Percentiles rank a stretch among this genome's conserved stretches.
Evolutionary conservation across 2,888 invertebrate genomes (phyloP).

Genomic region (Heliconius ethilla): DNA sequence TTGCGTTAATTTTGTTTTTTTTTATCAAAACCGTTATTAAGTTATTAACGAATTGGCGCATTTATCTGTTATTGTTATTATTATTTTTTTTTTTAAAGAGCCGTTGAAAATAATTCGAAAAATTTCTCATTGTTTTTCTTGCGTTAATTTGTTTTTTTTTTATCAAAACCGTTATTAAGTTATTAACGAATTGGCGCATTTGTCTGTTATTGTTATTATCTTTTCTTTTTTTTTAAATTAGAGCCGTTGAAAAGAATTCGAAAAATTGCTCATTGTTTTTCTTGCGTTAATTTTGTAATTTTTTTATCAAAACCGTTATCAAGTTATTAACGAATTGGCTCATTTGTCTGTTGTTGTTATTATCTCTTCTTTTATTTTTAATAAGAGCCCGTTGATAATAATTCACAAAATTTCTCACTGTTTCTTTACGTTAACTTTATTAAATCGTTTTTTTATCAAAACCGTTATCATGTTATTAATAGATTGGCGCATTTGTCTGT

Average conservation of each 20-base stretch:
- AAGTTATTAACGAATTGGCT: no score
- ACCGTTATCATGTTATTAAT: constrained; percentile 14
- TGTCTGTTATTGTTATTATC: neutral
- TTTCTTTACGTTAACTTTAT: neutral
- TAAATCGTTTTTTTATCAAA: constrained; percentile 8
- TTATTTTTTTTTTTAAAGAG: neutral
- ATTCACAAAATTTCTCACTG: no score
- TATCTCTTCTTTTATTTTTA: no score
- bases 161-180: constrained; percentile 13
- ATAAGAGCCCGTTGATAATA: no score
- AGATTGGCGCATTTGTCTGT: constrained; percentile 6
- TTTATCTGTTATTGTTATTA: neutral
- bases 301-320: no score
- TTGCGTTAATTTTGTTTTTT: constrained; percentile 6
- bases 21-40: constrained; percentile 17
- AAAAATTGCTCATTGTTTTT: no score
- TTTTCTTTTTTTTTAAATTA: neutral
- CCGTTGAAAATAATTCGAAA: neutral
- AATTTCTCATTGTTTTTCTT: neutral
- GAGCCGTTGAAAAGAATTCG: neutral
- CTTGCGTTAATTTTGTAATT: no score
- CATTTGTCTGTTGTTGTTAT: no score
- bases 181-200: neutral
- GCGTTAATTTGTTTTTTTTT: constrained; percentile 12
- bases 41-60: neutral